These are phyloP conservation scores for Proteles cristata DNA, from an alignment of 2,113 vertebrate genomes.

Conservation along the genomic window DNA sequence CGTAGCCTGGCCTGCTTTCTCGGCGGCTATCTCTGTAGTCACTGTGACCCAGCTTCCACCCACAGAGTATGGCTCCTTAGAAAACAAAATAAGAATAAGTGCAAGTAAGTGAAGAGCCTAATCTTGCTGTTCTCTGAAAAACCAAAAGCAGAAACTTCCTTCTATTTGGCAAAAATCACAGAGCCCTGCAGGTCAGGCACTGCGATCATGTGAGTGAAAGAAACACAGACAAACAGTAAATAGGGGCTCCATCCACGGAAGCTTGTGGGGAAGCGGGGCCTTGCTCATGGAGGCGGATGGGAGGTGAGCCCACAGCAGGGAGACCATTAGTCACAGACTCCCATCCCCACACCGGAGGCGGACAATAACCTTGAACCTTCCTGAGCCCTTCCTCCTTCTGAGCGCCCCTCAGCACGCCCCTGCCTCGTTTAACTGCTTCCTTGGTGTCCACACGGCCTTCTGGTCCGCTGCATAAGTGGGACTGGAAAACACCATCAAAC, in stretches of 20 bases:
- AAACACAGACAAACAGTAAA: fast-evolving
- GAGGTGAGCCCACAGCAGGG: fast-evolving
- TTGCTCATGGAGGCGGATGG: fast-evolving
- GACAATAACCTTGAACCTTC: fast-evolving
- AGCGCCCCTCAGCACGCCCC: fast-evolving
- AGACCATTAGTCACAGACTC: fast-evolving
- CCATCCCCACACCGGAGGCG: fast-evolving
- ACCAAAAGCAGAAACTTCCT: neutral
- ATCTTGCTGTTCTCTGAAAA: neutral
- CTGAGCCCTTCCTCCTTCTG: neutral
- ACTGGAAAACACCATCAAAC: neutral
- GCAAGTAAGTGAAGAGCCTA: fast-evolving
- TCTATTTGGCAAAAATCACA: neutral
- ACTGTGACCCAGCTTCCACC: fast-evolving
- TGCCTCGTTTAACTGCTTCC: neutral
- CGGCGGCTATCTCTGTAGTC: neutral
- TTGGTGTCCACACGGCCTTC: fast-evolving
- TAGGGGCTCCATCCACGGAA: fast-evolving
- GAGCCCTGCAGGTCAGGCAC: neutral
- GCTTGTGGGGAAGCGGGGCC: fast-evolving
- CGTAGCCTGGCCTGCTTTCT: neutral
- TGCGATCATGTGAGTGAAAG: neutral
- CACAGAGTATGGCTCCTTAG: fast-evolving
- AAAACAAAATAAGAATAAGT: neutral
- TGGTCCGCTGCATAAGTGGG: fast-evolving